Percentiles rank a stretch among this genome's conserved stretches.
Evolutionary conservation across 2,888 invertebrate genomes (phyloP).

Genomic region (Craniophora ligustri): DNA sequence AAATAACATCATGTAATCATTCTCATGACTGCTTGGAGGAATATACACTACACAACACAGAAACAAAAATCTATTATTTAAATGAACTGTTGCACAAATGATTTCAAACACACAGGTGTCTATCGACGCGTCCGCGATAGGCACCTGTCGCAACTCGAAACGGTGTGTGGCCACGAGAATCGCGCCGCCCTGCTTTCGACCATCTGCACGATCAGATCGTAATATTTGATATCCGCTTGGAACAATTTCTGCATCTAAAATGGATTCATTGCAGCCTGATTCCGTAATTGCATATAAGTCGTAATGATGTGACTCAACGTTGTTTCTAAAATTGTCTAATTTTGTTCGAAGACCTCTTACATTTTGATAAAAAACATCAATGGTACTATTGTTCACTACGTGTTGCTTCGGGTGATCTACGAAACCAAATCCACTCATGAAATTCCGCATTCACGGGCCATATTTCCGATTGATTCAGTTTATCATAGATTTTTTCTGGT

Average conservation of each 20-base stretch:
- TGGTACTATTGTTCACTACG: no score
- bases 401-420: no score
- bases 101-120: slow-evolving; percentile 37
- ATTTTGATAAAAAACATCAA: background rate
- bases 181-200: no score
- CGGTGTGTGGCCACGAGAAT: slow-evolving; percentile 12
- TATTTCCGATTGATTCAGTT: no score
- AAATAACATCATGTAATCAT: slow-evolving; percentile 26
- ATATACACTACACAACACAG: slow-evolving; percentile 45
- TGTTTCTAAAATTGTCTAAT: background rate
- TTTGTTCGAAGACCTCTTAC: slow-evolving; percentile 7
- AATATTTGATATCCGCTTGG: no score
- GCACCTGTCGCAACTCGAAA: slow-evolving; percentile 17
- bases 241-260: no score
- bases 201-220: no score
- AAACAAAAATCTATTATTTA: slow-evolving; percentile 21
- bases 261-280: background rate
- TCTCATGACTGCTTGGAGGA: slow-evolving; percentile 36
- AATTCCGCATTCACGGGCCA: no score
- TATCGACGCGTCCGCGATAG: slow-evolving; percentile 7
- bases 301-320: background rate
- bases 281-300: slow-evolving; percentile 6
- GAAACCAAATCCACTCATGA: no score
- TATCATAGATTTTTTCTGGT: no score
- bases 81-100: no score